Base-by-base conservation (phyloP, 1,140 invertebrate genomes). In the Trichogramma pretiosum region DNA sequence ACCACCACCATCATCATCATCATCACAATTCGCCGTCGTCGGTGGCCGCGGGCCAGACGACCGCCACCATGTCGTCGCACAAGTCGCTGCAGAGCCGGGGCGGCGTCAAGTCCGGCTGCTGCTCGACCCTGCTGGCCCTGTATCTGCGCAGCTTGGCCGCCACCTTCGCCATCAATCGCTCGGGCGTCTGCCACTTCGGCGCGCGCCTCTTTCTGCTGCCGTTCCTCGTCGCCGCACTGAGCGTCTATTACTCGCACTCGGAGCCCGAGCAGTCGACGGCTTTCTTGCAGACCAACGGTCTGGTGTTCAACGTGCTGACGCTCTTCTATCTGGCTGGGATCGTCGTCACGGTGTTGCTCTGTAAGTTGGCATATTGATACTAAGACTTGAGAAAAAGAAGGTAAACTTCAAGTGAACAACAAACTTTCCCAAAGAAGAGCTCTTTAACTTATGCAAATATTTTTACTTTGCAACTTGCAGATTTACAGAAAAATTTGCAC, bases 271-370 rank as follows among this genome's bases (percentile, higher is more conserved):
- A 72, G 22, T 67, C 66, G 3, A 66, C 61, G 49, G 58, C 70
- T 50, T 70, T 72, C 47, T 21, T 70, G 16, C 70, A 72, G 52
- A 68, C 67, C 2, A 56, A 65, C 5, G 89, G 89, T 9, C 73
- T 94, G 22, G 77, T 93, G 32, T 81, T 93, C 50, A 92, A 89
- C 58, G 80, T 82, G 46, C 70, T 94, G 42, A 79, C 80, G 11
- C 76, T 83, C 5, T 81, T 84, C 11, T 91, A 89, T 59, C 81
- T 89, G 38, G 74, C 84, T 22, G 84, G 88, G 21, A 85, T 89
- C 42, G 76, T 89, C 34, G 83, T 83, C 19, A 88, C 89, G 0
- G 79, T 87, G 16, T 74, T 79, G 16, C 74, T 88, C 38, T 90
- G 87, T 89, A 74, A 80, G 83, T 78, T 49, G n/a, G n/a, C n/a